Evolutionary conservation across 2,888 invertebrate species (phyloP).

Genomic region (Patella ulyssiponensis): DNA sequence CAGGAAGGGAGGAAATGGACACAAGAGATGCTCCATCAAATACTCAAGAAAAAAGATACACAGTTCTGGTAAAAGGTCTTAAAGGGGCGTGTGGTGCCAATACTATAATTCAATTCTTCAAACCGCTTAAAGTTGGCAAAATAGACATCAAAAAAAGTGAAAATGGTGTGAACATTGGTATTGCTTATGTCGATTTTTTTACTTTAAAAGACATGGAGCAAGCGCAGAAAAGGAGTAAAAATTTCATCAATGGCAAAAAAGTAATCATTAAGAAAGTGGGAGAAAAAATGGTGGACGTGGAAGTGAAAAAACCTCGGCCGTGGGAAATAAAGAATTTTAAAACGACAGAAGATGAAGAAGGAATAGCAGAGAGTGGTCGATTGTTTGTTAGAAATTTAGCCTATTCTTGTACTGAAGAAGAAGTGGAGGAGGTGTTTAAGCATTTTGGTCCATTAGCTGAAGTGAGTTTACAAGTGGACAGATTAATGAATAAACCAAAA

Average conservation of each 20-base stretch:
- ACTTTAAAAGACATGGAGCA: slow-evolving; percentile 85
- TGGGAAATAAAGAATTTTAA: slow-evolving; percentile 58
- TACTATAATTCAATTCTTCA: slow-evolving; percentile 17
- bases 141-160: slow-evolving; percentile 7
- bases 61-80: slow-evolving; percentile 81
- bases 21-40: slow-evolving; percentile 26
- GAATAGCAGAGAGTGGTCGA: slow-evolving; percentile 78
- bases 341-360: slow-evolving; percentile 27
- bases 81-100: slow-evolving; percentile 82
- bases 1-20: background rate
- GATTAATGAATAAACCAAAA: slow-evolving; percentile 84
- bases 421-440: slow-evolving; percentile 86
- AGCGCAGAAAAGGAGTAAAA: slow-evolving; percentile 87
- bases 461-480: slow-evolving; percentile 90
- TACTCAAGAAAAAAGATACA: slow-evolving; percentile 64
- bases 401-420: slow-evolving; percentile 88
- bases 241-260: slow-evolving; percentile 79
- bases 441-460: slow-evolving; percentile 90
- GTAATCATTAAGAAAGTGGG: slow-evolving; percentile 60
- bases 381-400: slow-evolving; percentile 93
- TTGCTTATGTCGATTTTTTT: slow-evolving; percentile 92
- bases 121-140: background rate
- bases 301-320: slow-evolving; percentile 39
- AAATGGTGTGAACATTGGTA: slow-evolving; percentile 72
- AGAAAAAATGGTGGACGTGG: slow-evolving; percentile 36